These are phyloP conservation scores for Aphodius sticticus DNA, from an alignment of 2,888 invertebrate species.

Conservation along the genomic window DNA sequence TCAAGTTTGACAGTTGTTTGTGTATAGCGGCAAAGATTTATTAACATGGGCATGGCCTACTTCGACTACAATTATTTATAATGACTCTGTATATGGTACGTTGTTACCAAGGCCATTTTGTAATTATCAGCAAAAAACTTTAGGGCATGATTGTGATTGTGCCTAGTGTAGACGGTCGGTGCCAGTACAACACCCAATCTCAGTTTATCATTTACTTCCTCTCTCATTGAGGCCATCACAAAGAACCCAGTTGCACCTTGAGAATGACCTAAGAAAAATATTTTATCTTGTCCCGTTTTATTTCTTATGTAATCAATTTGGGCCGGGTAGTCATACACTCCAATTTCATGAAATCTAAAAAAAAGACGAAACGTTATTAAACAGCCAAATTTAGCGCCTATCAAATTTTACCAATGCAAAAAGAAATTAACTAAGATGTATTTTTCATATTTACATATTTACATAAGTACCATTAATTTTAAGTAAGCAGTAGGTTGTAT, in stretches of 20 bases:
- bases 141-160: constrained; percentile 6
- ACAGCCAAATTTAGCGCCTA: background rate
- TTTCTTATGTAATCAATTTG: constrained; percentile 74
- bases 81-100: too few relatives aligned
- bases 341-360: constrained; percentile 74
- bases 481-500: too few relatives aligned
- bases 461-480: too few relatives aligned
- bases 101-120: too few relatives aligned
- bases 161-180: constrained; percentile 65
- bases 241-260: constrained; percentile 69
- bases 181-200: constrained; percentile 67
- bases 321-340: constrained; percentile 76
- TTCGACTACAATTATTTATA: too few relatives aligned
- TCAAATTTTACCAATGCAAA: background rate
- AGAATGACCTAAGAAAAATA: constrained; percentile 78
- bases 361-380: background rate
- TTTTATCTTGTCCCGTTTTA: constrained; percentile 63
- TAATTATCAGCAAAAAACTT: background rate
- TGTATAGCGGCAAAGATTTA: too few relatives aligned
- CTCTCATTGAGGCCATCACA: constrained; percentile 65
- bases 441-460: too few relatives aligned
- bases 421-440: background rate
- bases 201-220: constrained; percentile 69
- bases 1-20: too few relatives aligned
- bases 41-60: too few relatives aligned